Base-by-base conservation (phyloP, 2,113 vertebrate genomes). In the Scophthalmus maximus region DNA sequence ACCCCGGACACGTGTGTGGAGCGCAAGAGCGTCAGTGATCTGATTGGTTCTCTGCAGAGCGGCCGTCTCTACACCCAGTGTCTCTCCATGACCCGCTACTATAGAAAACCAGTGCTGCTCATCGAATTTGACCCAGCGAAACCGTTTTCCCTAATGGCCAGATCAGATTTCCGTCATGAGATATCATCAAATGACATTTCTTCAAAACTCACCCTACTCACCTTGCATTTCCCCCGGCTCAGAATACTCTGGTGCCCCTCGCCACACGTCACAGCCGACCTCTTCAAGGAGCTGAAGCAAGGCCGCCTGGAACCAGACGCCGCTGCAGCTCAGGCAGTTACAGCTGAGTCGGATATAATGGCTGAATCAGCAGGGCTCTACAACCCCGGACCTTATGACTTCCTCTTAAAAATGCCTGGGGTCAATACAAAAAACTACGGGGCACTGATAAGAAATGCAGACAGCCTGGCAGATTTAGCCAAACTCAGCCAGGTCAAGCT, bases 161-260 rank as follows among this genome's bases (percentile, higher is more conserved):
- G 94, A 0, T 93, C 94, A 0, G 95, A 95, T 50, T 89, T 97
- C 2, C 93, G 94, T 7, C 94, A 94, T 2, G 97, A 99, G 81
- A 96, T 98, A 76, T 98, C 96, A 1, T 90, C 95, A 53, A 95
- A 73, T 0, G 97, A 98, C 34, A 4, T 98, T 10, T 96, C 94
- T 17, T 98, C 98, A 47, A 97, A 96, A 15, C 94, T 99, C 23
- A 94, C 96, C 0, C 94, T 99, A 0, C 95, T 99, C 4, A 99
- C 96, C 0, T 94, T 99, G 10, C 98, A 99, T 82, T 99, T 99
- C 88, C 97, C 98, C 0, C 93, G 95, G 1, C 90, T 99, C 3
- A 95, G 97, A 1, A 87, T 99, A 4, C 94, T 99, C 47, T 99
- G 98, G 98, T 98, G 98, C 79, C 95, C 96, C 0, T 99, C 98